Evolutionary conservation across 2,797 vertebrate genomes (phyloP).

Genomic region (Tolypeutes matacus): DNA sequence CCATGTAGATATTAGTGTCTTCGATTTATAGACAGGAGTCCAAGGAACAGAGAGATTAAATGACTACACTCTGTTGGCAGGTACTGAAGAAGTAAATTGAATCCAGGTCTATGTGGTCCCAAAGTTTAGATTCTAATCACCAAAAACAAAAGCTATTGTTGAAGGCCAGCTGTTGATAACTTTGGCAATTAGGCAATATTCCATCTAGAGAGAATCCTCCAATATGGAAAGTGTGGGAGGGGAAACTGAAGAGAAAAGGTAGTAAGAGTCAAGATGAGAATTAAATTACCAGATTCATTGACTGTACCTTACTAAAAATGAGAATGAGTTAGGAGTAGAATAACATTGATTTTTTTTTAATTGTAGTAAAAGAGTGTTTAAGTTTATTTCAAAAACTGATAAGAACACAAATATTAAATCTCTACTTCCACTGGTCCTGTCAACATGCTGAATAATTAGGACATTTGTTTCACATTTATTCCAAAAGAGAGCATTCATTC

Average conservation of each 20-base stretch:
- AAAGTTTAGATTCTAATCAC: slow-evolving; percentile 7
- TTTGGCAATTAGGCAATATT: neutral
- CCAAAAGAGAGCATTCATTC: slow-evolving; percentile 5
- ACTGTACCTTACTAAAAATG: neutral
- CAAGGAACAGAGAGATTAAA: neutral
- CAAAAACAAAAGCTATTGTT: neutral
- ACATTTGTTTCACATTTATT: neutral
- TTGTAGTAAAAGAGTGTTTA: neutral
- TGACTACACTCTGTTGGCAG: neutral
- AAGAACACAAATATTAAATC: neutral
- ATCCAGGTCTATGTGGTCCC: neutral
- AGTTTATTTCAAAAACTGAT: neutral
- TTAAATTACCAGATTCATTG: neutral
- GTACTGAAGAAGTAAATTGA: neutral
- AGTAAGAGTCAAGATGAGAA: neutral
- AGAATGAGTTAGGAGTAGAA: neutral
- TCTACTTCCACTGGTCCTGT: neutral
- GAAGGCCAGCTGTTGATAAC: neutral
- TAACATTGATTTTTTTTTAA: neutral
- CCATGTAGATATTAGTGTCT: neutral
- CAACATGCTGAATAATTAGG: neutral
- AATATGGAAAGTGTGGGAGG: neutral
- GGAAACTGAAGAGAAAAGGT: neutral
- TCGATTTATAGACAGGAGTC: neutral
- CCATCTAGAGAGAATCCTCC: neutral